Conservation (phyloP, 1,140 invertebrate species). For the Drosophila pruinosa region DNA sequence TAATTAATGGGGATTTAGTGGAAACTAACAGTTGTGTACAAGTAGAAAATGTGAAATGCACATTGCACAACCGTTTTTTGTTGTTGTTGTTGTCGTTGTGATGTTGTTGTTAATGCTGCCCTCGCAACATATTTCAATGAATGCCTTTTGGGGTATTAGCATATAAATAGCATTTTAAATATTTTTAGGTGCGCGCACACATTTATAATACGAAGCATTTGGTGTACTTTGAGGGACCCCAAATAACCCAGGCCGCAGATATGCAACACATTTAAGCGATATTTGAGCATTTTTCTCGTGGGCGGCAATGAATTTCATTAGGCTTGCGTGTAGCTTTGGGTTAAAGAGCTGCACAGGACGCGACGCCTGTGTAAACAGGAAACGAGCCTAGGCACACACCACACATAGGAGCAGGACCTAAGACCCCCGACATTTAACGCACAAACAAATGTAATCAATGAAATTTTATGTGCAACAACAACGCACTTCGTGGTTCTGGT, state of each 20-base stretch:
- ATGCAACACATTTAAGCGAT: constrained; percentile 52
- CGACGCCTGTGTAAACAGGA: constrained; percentile 71
- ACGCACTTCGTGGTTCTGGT: constrained; percentile 48
- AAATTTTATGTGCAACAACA: constrained; percentile 80
- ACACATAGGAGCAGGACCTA: constrained; percentile 28
- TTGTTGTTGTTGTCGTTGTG: background rate
- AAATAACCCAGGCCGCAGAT: constrained; percentile 35
- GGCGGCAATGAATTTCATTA: constrained; percentile 59
- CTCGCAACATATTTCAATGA: constrained; percentile 40
- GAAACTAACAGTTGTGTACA: constrained; percentile 58
- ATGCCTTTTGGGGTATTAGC: constrained; percentile 60
- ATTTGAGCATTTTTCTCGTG: constrained; percentile 49
- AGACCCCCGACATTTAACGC: constrained; percentile 54
- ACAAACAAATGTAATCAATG: constrained; percentile 81
- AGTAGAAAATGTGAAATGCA: constrained; percentile 41
- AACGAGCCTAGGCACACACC: constrained; percentile 55
- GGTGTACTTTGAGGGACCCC: constrained; percentile 10
- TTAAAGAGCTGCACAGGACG: constrained; percentile 44
- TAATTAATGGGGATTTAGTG: constrained; percentile 81
- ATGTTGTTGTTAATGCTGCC: constrained; percentile 9
- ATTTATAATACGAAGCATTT: constrained; percentile 64
- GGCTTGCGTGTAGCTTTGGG: constrained; percentile 31
- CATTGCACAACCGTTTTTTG: constrained; percentile 45
- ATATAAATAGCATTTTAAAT: constrained; percentile 80
- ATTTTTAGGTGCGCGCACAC: constrained; percentile 47